Evolutionary conservation across 2,888 invertebrate species (phyloP).

Genomic region (Cylloceria caligata): DNA sequence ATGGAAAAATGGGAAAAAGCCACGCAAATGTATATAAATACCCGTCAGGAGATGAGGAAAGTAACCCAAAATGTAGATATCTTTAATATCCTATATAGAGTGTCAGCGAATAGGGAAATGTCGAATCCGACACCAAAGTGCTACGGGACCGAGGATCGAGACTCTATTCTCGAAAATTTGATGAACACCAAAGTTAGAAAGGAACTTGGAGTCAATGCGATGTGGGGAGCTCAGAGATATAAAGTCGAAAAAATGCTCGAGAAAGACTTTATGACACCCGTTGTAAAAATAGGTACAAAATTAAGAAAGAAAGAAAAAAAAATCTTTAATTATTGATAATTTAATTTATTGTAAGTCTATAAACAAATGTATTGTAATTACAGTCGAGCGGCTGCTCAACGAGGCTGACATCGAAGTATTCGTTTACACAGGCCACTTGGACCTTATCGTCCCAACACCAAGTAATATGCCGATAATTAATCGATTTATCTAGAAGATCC

Average conservation of each 20-base stretch:
- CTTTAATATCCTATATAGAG: slow-evolving; percentile 91
- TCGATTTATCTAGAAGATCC: slow-evolving; percentile 6
- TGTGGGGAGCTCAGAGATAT: slow-evolving; percentile 88
- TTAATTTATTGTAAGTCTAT: background rate
- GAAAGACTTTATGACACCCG: slow-evolving; percentile 93
- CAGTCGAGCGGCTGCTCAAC: slow-evolving; percentile 89
- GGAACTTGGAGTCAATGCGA: slow-evolving; percentile 85
- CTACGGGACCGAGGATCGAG: slow-evolving; percentile 74
- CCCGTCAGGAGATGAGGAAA: slow-evolving; percentile 87
- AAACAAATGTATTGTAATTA: slow-evolving; percentile 31
- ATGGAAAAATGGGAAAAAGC: slow-evolving; percentile 87
- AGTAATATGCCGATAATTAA: slow-evolving; percentile 85
- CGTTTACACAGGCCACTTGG: slow-evolving; percentile 92
- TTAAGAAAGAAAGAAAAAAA: background rate
- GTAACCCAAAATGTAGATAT: slow-evolving; percentile 91
- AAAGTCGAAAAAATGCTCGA: slow-evolving; percentile 87
- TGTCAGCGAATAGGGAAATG: background rate
- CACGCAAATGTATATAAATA: slow-evolving; percentile 88
- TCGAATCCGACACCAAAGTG: background rate
- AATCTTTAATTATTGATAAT: background rate
- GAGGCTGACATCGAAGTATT: slow-evolving; percentile 89
- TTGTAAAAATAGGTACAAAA: slow-evolving; percentile 87
- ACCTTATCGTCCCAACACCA: slow-evolving; percentile 93
- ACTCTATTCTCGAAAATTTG: slow-evolving; percentile 84
- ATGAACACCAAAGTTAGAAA: slow-evolving; percentile 91